Base-by-base conservation (phyloP, 1,140 invertebrate genomes). In the Campoletis sonorensis region DNA sequence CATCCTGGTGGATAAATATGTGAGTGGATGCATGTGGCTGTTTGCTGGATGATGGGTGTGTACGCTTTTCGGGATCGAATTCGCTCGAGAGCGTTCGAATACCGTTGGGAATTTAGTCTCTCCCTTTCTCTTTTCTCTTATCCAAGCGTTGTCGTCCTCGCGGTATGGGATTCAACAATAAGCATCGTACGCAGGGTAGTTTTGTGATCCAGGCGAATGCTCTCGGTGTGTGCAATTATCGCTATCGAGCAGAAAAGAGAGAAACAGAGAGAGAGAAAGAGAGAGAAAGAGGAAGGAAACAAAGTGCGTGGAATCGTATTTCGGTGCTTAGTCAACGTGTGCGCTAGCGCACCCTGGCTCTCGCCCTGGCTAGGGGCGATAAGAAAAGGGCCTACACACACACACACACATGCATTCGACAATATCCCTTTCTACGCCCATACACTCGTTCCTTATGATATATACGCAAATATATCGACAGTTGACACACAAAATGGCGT, bases 301-400 rank as follows among this genome's bases (percentile, higher is more conserved):
- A 90, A 90, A 89, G 85, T 78, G 21, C 87, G 85, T 82, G 81
- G 87, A 89, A 90, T 89, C 86, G 89, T 89, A 89, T 90, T 90
- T 90, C 85, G 87, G 84, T 86, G 85, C 88, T 88, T 86, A 87
- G 89, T 87, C 88, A 90, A 87, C 87, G 89, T 87, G 79, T 82
- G 71, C 26, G 45, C 58, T 77, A 61, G 84, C 81, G 68, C 83
- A 75, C 83, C 79, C 85, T 85, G 89, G 89, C 89, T 88, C 81
- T 64, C 83, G 72, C 83, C 79, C 85, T 85, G 89, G 89, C 89
- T 88, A 90, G 16, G 61, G 72, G 71, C 71, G 79, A 76, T 75
- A 73, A 54, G 79, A 61, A 70, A 70, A 78, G 76, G 15, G 79
- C 81, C 80, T 82, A 80, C 80, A 84, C 51, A 54, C 82, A 16